Base-by-base conservation (phyloP, 2,888 invertebrate species). In the Hyppa rectilinea region DNA sequence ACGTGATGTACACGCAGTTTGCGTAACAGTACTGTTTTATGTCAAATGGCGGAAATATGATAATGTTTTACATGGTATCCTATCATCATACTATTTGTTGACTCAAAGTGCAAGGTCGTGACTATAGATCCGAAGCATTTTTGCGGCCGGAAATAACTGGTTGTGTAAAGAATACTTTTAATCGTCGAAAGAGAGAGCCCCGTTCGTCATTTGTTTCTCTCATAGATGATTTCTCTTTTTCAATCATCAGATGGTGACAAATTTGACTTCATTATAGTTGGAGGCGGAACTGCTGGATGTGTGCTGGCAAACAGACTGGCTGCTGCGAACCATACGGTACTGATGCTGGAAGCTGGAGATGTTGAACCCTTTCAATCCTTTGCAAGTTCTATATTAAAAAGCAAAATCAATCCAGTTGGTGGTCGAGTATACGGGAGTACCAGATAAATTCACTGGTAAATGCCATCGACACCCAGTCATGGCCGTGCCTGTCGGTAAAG, bases 271-370 rank as follows among this genome's bases (percentile, higher is more conserved):
- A 10, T 75, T 17, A 58, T 67, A 9, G 31, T 14, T 17, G 61
- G 67, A 34, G 47, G 75, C 17, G 67, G 75, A 4, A 61, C 74
- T 4, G 74, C 75, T 36, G 74, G 67, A 14, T 75, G 74, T 75
- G 61, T 75, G 9, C 43, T 74, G 23, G 74, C 74, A 6, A 61
- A 74, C 38, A 74, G 67, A 52, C 34, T 74, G 2, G 76, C 60
- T 31, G 55, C 40, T n/a, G 76, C 61, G 0, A 75, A 75, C 45
- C 23, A 45, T 34, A 56, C 49, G 14, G 61, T 58, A 7, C 45
- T 75, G 12, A 4, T 75, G 49, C 4, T 75, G 5, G 75, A 75
- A 58, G 74, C 74, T 17, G 74, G 75, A 43, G 45, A 12, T 5
- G 34, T 38, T 14, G 0, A 38, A 52, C 68, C 67, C 0, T 61